phyloP scores from a whole-genome alignment of 2,797 vertebrate genomes.

The Diglossa cyanea region DNA sequence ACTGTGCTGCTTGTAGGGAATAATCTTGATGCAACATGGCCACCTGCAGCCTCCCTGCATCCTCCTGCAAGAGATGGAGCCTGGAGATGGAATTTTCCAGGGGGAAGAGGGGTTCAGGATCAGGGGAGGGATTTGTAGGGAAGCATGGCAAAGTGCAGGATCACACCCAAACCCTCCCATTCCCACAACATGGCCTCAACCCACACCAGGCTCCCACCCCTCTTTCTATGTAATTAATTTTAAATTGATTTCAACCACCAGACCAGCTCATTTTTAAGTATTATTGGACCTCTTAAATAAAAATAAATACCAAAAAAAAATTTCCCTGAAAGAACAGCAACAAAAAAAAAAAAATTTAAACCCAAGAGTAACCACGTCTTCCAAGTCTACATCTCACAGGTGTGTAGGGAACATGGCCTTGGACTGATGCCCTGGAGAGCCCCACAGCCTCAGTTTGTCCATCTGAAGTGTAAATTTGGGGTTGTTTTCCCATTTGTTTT shows the following conservation, averaged over 20 bases:
- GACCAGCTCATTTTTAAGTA: neutral
- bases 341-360: neutral
- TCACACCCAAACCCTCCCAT: neutral
- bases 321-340: neutral
- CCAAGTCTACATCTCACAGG: constrained; percentile 19
- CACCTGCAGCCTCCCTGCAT: neutral
- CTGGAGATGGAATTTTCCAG: neutral
- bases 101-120: neutral
- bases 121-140: neutral
- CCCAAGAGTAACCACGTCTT: constrained; percentile 25
- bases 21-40: neutral
- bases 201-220: neutral
- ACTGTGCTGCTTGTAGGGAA: neutral
- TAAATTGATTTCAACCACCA: rapidly evolving
- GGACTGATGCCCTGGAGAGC: constrained; percentile 78
- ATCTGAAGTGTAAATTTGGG: constrained; percentile 92
- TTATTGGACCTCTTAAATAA: neutral
- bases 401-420: constrained; percentile 19
- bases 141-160: neutral
- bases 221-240: neutral
- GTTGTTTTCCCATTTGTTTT: constrained; percentile 59
- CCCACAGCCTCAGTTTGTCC: constrained; percentile 85
- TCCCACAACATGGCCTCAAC: neutral
- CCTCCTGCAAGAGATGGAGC: neutral
- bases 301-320: neutral